phyloP scores from a whole-genome alignment of 1,140 invertebrate genomes.

The Whitmania pigra region DNA sequence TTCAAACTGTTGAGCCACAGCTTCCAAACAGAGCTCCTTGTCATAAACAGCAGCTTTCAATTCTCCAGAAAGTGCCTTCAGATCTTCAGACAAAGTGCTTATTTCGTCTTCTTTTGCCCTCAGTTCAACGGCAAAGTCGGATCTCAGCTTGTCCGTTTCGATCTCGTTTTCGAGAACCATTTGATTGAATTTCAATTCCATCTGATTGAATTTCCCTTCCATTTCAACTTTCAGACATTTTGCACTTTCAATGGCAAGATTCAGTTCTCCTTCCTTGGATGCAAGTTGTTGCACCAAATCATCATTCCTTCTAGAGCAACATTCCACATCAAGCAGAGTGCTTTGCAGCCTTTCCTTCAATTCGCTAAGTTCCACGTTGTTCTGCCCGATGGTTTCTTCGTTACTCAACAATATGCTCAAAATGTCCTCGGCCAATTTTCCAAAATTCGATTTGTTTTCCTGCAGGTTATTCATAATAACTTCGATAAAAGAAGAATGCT shows the following conservation, averaged over 20 bases:
- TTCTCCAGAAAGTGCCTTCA: too few relatives aligned
- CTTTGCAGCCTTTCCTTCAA: not conserved
- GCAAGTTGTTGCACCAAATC: not conserved
- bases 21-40: too few relatives aligned
- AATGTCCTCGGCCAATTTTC: too few relatives aligned
- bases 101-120: constrained; percentile 4
- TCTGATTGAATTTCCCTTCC: not conserved
- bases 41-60: too few relatives aligned
- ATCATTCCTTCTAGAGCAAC: not conserved
- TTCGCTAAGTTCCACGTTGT: not conserved
- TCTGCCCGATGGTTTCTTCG: not conserved
- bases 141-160: not conserved
- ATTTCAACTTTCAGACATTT: not conserved
- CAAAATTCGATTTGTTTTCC: too few relatives aligned
- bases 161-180: not conserved
- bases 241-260: not conserved
- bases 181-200: not conserved
- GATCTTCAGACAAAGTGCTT: not conserved
- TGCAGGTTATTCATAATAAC: too few relatives aligned
- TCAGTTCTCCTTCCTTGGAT: not conserved
- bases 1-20: too few relatives aligned
- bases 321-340: not conserved
- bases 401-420: too few relatives aligned
- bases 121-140: not conserved
- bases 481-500: too few relatives aligned